A percentile compares a stretch with the other conserved stretches of the same genome.
Conservation (phyloP, 2,888 invertebrate species). For the Auanema freiburgensis region DNA sequence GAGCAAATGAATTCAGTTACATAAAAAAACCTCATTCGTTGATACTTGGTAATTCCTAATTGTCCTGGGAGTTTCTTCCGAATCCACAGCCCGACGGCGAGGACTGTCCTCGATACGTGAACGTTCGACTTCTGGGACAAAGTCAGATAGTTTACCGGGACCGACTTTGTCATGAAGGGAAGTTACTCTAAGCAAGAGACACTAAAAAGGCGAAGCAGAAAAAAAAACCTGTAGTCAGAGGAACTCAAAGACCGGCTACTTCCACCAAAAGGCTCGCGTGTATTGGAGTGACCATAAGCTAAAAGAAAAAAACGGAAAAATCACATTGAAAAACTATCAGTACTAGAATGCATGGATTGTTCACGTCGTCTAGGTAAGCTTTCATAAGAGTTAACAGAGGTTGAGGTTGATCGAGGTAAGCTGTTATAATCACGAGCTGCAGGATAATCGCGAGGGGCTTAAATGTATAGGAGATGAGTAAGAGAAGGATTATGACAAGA, state of each 20-base stretch:
- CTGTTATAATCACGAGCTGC: slow-evolving; percentile 40
- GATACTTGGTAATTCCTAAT: slow-evolving; percentile 37
- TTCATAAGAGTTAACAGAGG: not conserved
- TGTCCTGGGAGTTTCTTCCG: slow-evolving; percentile 27
- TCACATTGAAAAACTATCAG: not conserved
- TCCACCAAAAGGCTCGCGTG: not conserved
- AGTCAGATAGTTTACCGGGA: slow-evolving; percentile 57
- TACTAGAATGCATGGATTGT: not conserved
- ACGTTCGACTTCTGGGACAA: slow-evolving; percentile 56
- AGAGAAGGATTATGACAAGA: not conserved
- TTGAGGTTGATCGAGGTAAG: slow-evolving; percentile 33
- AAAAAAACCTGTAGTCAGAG: slow-evolving; percentile 14
- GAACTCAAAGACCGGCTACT: not conserved
- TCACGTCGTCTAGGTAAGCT: not conserved
- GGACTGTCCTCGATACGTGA: not conserved
- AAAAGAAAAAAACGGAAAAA: not conserved
- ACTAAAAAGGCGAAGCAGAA: not conserved
- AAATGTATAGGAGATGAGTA: slow-evolving; percentile 5
- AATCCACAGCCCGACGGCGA: not conserved
- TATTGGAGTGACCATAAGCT: slow-evolving; percentile 4
- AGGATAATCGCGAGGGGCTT: slow-evolving; percentile 21
- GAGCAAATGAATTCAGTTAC: too few relatives aligned
- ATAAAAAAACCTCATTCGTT: too few relatives aligned
- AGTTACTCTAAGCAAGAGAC: slow-evolving; percentile 23
- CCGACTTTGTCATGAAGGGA: slow-evolving; percentile 40